Evolutionary conservation across 2,888 invertebrate genomes (phyloP).

Genomic region (Leucophenga maculata): DNA sequence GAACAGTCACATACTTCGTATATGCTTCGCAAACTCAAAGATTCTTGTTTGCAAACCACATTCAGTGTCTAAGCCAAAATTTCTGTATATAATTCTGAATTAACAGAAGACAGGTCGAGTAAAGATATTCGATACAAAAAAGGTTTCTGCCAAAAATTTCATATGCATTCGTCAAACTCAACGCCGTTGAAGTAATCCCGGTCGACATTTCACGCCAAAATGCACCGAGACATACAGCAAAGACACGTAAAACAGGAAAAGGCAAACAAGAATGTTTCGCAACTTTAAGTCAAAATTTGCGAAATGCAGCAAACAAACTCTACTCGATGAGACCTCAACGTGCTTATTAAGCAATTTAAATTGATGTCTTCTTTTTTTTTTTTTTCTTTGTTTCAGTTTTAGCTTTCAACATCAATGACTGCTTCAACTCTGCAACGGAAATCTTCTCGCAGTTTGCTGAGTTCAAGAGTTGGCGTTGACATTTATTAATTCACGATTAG

Average conservation of each 20-base stretch:
- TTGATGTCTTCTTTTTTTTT: not conserved
- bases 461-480: slow-evolving; percentile 49
- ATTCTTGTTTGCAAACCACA: too few relatives aligned
- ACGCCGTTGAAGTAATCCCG: not conserved
- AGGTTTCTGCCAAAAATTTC: not conserved
- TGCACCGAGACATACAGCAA: not conserved
- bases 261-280: not conserved
- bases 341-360: not conserved
- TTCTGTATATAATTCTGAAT: too few relatives aligned
- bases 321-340: not conserved
- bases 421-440: too few relatives aligned
- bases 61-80: too few relatives aligned
- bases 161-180: not conserved
- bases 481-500: slow-evolving; percentile 60
- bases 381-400: too few relatives aligned
- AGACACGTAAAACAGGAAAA: not conserved
- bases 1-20: too few relatives aligned
- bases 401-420: not conserved
- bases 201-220: slow-evolving; percentile 25
- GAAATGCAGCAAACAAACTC: not conserved
- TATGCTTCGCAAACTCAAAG: too few relatives aligned
- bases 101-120: too few relatives aligned
- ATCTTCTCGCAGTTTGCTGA: slow-evolving; percentile 20
- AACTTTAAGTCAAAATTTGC: not conserved
- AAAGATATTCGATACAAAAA: too few relatives aligned